Base-by-base conservation (phyloP, 2,888 invertebrate species). In the Eristalis tenax region DNA sequence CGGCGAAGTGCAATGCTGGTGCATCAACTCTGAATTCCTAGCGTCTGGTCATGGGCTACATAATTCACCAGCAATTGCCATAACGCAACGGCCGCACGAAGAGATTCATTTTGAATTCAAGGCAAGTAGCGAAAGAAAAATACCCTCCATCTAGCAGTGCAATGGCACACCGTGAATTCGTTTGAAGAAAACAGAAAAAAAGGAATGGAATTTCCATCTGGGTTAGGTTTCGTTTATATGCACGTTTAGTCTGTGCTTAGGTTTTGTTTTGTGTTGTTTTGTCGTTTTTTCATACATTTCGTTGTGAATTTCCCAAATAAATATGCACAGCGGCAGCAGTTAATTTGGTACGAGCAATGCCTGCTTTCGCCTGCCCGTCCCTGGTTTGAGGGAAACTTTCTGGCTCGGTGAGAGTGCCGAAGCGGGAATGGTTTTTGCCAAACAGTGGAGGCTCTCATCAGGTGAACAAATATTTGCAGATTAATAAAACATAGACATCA, bases 291-390 rank as follows among this genome's bases (percentile, higher is more conserved):
- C 65, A 35, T 38, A 10, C 15, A 28, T 35, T 71, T 50, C 77
- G 71, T 35, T 50, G 50, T 73, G 78, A 66, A 71, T 83, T 83
- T 71, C 56, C 61, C 71, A 68, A 83, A 83, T 78, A 71, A 83
- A 78, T 83, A 83, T 82, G 70, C 82, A 61, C 23, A 50, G n/a
- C 77, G 68, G 28, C 23, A 8, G 57, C 50, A 63, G 22, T 23
- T 18, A 15, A 22, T 57, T 79, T 23, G n/a, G n/a, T 50, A n/a
- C n/a, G 50, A n/a, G 18, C 0, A 50, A 5, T 18, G 43, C 18
- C 18, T 18, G 38, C n/a, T 59, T 4, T 32, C 64, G 38, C 13
- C 13, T 1, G 38, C 13, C 38, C 13, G 13, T 38, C 38, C 38
- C 38, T 38, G 38, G 38, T 38, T 70, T 23, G 11, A 18, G n/a